phyloP scores from a whole-genome alignment of 1,140 invertebrate genomes.

The Uloborus diversus region DNA sequence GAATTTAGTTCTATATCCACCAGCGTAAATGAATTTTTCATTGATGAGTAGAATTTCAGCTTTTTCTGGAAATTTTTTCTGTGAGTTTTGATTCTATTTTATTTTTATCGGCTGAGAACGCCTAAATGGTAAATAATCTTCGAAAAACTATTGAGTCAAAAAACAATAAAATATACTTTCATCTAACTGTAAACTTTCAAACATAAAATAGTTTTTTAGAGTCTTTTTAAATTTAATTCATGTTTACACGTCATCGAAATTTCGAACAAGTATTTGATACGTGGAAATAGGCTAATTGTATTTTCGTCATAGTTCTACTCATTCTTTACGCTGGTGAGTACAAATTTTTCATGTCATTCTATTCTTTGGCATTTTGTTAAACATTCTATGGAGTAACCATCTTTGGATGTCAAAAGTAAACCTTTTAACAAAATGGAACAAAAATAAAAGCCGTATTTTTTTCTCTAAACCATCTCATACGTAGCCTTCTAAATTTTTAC shows the following conservation, averaged over 20 bases:
- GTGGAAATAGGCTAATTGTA: too few relatives aligned
- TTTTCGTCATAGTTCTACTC: too few relatives aligned
- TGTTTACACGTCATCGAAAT: too few relatives aligned
- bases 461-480: constrained; percentile 2
- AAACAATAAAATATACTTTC: too few relatives aligned
- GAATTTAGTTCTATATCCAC: constrained; percentile 18
- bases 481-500: constrained; percentile 1
- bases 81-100: too few relatives aligned
- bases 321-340: constrained; percentile 28
- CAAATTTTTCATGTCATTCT: not conserved
- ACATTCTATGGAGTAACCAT: constrained; percentile 44
- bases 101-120: too few relatives aligned
- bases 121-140: too few relatives aligned
- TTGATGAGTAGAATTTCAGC: too few relatives aligned
- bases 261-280: too few relatives aligned
- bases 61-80: not conserved
- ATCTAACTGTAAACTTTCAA: too few relatives aligned
- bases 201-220: too few relatives aligned
- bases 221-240: too few relatives aligned
- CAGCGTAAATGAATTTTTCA: constrained; percentile 8
- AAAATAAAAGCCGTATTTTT: constrained; percentile 23
- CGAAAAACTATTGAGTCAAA: not conserved
- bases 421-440: constrained; percentile 13
- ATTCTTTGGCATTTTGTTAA: constrained; percentile 45
- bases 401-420: constrained; percentile 38